These are phyloP conservation scores for Octonoba sinensis DNA, from an alignment of 2,888 invertebrate genomes.

Conservation along the genomic window DNA sequence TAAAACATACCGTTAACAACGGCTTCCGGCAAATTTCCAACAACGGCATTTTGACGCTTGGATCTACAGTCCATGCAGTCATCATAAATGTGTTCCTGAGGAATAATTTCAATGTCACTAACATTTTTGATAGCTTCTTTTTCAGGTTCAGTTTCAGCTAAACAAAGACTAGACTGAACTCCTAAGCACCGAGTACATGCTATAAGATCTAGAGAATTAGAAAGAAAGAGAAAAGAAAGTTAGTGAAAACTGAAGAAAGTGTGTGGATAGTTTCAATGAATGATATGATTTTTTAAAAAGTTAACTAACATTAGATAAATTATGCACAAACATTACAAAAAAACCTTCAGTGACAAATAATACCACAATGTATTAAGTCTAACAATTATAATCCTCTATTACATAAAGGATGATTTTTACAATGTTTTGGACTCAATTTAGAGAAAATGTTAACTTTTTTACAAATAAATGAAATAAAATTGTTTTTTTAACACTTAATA, in stretches of 20 bases:
- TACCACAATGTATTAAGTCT: no score
- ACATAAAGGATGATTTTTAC: no score
- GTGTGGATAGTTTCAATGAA: no score
- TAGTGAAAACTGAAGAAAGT: no score
- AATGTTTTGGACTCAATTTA: no score
- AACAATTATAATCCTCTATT: no score
- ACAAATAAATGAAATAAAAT: no score
- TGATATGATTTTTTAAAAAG: no score
- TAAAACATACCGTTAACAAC: conserved; percentile 73
- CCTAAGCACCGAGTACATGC: conserved; percentile 93
- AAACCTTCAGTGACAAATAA: no score
- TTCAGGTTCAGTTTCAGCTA: conserved; percentile 70
- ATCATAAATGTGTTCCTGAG: conserved; percentile 63
- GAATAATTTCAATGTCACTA: conserved; percentile 10
- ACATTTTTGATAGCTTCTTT: conserved; percentile 78
- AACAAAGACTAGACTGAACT: conserved; percentile 72
- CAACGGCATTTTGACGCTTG: conserved; percentile 86
- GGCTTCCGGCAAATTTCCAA: conserved; percentile 89
- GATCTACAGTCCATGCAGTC: conserved; percentile 89
- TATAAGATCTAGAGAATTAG: conserved; percentile 78
- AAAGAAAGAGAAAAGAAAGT: neutral
- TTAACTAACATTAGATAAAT: neutral
- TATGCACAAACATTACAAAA: no score
- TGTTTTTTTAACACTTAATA: no score
- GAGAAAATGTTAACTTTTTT: no score